Conservation (phyloP, 1,140 invertebrate species). For the Heliconius melpomene region DNA sequence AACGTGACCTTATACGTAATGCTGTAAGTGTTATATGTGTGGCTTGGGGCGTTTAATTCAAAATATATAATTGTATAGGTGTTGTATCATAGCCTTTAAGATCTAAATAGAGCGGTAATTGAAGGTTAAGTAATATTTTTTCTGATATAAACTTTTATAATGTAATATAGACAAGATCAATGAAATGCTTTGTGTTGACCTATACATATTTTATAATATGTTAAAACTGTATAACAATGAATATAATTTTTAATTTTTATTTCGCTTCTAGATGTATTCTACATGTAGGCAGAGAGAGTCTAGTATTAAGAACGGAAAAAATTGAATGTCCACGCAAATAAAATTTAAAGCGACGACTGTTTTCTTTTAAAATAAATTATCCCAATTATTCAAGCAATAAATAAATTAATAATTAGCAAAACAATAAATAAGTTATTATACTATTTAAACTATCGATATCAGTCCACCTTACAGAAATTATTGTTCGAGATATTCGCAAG, state of each 20-base stretch:
- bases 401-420: not conserved
- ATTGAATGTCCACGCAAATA: too few species aligned
- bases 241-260: too few species aligned
- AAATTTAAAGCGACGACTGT: too few species aligned
- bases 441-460: not conserved
- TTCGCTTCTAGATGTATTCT: too few species aligned
- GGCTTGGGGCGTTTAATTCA: slow-evolving; percentile 17
- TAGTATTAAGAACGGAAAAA: too few species aligned
- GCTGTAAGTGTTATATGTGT: not conserved
- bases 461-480: not conserved
- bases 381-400: too few species aligned
- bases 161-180: not conserved
- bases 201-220: too few species aligned
- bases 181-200: not conserved
- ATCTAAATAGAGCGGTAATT: slow-evolving; percentile 1
- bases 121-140: not conserved
- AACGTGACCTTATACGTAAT: slow-evolving; percentile 23
- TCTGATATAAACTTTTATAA: not conserved
- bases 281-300: too few species aligned
- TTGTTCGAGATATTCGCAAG: not conserved
- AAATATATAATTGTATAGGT: slow-evolving; percentile 20
- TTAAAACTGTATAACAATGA: too few species aligned
- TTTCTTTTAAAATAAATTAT: too few species aligned
- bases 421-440: too few species aligned
- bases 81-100: slow-evolving; percentile 10